A percentile compares a stretch with the other conserved stretches of the same genome.
These are phyloP conservation scores for Onychostoma macrolepis DNA, from an alignment of 2,113 vertebrate species.

Conservation along the genomic window DNA sequence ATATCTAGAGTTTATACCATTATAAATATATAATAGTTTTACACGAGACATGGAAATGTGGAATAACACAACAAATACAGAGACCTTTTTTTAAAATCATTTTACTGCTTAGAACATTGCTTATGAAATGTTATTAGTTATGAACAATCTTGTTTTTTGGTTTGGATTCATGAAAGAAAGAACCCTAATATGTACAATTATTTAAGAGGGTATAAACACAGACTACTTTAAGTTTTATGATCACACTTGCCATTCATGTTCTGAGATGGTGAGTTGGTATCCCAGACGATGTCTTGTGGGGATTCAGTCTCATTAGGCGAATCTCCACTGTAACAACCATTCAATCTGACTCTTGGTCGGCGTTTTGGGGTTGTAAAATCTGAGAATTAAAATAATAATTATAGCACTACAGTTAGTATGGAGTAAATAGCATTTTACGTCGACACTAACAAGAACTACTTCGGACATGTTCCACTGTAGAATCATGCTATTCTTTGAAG, in stretches of 20 bases:
- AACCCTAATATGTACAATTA: neutral
- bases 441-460: neutral
- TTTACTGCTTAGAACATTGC: neutral
- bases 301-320: constrained; percentile 72
- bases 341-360: constrained; percentile 50
- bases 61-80: neutral
- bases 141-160: neutral
- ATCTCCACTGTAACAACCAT: constrained; percentile 56
- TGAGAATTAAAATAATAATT: constrained; percentile 45
- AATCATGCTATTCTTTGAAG: neutral
- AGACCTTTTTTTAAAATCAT: neutral
- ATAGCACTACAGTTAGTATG: neutral
- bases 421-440: neutral
- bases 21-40: neutral
- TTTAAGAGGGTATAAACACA: neutral
- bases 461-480: neutral
- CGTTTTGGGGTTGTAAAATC: constrained; percentile 68
- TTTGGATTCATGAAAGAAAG: neutral
- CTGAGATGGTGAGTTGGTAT: constrained; percentile 70
- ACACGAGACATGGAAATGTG: neutral
- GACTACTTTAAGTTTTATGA: neutral
- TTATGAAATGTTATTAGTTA: neutral
- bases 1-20: neutral
- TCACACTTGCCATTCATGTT: constrained; percentile 54
- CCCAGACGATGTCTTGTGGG: constrained; percentile 77